A percentile compares a stretch with the other conserved stretches of the same genome.
These are phyloP conservation scores for Platerodrilus igneus DNA, from an alignment of 2,888 invertebrate species.

Conservation along the genomic window DNA sequence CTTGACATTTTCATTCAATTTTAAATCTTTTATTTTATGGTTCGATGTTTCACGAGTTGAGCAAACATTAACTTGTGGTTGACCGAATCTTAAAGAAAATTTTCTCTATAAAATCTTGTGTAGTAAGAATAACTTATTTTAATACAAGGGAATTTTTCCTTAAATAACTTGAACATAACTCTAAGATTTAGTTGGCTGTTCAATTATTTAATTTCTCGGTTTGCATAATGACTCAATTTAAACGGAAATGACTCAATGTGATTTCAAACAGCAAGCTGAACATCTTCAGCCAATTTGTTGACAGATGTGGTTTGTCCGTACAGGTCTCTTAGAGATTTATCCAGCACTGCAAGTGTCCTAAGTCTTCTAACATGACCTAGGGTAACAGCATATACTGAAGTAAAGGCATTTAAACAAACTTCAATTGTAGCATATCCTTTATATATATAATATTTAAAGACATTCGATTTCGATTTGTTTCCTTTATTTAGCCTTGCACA, in stretches of 20 bases:
- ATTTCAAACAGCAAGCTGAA: no score
- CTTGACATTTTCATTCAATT: conserved; percentile 20
- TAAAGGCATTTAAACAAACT: no score
- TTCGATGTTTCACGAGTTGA: conserved; percentile 14
- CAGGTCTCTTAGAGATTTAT: no score
- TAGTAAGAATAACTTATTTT: conserved; percentile 20
- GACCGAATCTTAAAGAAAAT: conserved; percentile 17
- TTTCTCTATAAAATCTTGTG: conserved; percentile 18
- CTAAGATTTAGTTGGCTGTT: conserved; percentile 9
- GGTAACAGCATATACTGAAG: no score
- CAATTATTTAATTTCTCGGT: conserved; percentile 3
- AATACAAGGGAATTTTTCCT: conserved; percentile 12
- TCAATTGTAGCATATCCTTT: no score
- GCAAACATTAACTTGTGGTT: conserved; percentile 16
- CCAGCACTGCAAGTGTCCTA: no score
- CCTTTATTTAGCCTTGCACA: no score
- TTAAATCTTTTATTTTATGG: conserved; percentile 14
- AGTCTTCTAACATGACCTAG: no score
- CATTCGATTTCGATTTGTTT: no score
- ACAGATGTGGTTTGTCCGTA: no score
- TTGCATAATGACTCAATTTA: conserved; percentile 10
- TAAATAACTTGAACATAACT: conserved; percentile 10
- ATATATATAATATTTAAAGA: no score
- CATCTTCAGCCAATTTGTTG: no score
- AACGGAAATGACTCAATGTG: conserved; percentile 12